These are phyloP conservation scores for Eucidaris tribuloides DNA, from an alignment of 35 echinoderm and acorn worm species.

Conservation along the genomic window DNA sequence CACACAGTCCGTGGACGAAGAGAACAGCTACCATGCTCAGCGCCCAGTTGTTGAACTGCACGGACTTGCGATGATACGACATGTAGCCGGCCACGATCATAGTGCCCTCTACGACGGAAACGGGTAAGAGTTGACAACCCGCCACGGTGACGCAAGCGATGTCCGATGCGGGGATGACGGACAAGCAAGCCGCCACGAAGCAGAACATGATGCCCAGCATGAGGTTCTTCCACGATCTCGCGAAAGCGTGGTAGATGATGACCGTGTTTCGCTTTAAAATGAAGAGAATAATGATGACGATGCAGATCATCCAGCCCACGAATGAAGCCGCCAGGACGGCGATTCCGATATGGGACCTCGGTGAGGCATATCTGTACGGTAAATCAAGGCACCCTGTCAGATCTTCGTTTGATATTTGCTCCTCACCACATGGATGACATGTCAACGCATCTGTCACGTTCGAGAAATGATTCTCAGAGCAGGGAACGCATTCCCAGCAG, in stretches of 20 bases:
- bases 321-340: background rate
- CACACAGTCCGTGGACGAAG: background rate
- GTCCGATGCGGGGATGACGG: slow-evolving; percentile 29
- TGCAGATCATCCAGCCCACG: slow-evolving; percentile 19
- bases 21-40: background rate
- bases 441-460: slow-evolving; percentile 24
- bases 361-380: slow-evolving; percentile 10
- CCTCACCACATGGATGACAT: slow-evolving; percentile 30
- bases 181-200: slow-evolving; percentile 32
- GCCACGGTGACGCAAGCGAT: slow-evolving; percentile 35
- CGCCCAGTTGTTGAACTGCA: background rate
- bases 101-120: slow-evolving; percentile 31
- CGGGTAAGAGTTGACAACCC: slow-evolving; percentile 49
- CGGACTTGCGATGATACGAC: background rate
- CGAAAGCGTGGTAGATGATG: slow-evolving; percentile 49
- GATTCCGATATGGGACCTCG: background rate
- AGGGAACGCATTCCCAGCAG: slow-evolving; percentile 71
- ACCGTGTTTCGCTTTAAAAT: slow-evolving; percentile 15
- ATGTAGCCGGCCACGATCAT: slow-evolving; percentile 54
- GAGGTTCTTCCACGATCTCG: slow-evolving; percentile 4
- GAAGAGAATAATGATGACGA: slow-evolving; percentile 36
- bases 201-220: slow-evolving; percentile 39
- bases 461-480: slow-evolving; percentile 53
- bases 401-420: slow-evolving; percentile 47
- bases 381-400: slow-evolving; percentile 55